Conservation (phyloP, 2,888 invertebrate genomes). For the Listrodromus nycthemerus region DNA sequence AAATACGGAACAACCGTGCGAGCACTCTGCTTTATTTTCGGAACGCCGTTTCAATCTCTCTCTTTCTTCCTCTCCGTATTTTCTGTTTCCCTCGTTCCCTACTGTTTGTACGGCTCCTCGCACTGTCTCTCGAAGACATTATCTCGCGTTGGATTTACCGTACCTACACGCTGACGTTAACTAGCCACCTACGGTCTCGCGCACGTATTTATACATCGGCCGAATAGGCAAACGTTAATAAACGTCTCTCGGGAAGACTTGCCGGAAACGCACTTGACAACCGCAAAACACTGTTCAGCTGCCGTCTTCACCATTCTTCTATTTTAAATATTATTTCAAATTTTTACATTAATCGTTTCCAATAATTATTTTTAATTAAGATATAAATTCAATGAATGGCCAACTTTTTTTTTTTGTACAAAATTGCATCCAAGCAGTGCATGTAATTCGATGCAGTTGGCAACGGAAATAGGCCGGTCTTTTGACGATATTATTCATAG, state of each 20-base stretch:
- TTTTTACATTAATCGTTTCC: neutral
- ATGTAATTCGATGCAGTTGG: too few species aligned
- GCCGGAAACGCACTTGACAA: conserved; percentile 61
- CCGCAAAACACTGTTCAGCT: conserved; percentile 42
- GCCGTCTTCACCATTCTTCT: conserved; percentile 1
- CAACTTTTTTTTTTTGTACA: too few species aligned
- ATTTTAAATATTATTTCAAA: conserved; percentile 20
- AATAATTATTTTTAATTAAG: too few species aligned
- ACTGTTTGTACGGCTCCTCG: conserved; percentile 42
- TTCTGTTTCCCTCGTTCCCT: conserved; percentile 58
- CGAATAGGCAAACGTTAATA: conserved; percentile 36
- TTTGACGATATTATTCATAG: too few species aligned
- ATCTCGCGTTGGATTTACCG: conserved; percentile 39
- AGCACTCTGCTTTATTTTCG: conserved; percentile 73
- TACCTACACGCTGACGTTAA: conserved; percentile 46
- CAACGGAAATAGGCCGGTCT: too few species aligned
- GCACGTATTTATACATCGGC: conserved; percentile 56
- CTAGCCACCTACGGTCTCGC: conserved; percentile 34
- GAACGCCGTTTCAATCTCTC: conserved; percentile 68
- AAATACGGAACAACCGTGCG: conserved; percentile 76
- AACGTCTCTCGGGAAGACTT: conserved; percentile 34
- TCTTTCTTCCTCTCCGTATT: conserved; percentile 66
- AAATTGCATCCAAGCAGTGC: too few species aligned
- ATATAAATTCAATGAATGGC: too few species aligned
- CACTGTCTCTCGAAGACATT: conserved; percentile 32